phyloP scores from a whole-genome alignment of 1,140 invertebrate genomes.

The Drusus annulatus region DNA sequence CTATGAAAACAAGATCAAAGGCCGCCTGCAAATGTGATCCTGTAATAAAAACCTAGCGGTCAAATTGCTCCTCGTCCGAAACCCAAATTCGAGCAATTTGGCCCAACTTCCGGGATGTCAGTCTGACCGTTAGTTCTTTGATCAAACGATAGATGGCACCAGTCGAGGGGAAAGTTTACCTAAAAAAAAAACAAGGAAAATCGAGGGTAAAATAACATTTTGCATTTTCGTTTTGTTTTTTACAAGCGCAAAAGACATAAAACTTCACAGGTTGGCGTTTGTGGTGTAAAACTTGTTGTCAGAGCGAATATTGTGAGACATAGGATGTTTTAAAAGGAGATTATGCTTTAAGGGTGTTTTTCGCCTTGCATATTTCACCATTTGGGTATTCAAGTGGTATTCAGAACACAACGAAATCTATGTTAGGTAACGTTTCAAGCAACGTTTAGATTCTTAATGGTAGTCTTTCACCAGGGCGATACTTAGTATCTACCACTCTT shows the following conservation, averaged over 20 bases:
- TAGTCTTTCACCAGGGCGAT: no score
- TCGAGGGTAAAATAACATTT: conserved; percentile 2
- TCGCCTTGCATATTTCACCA: no score
- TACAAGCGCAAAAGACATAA: background rate
- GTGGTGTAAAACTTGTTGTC: no score
- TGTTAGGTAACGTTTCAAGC: no score
- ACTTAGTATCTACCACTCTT: no score
- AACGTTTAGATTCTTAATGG: no score
- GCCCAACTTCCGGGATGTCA: background rate
- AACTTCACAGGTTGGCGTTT: no score
- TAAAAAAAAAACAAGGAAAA: conserved; percentile 11
- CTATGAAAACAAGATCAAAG: conserved; percentile 3
- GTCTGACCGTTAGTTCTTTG: conserved; percentile 20
- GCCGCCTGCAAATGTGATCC: background rate
- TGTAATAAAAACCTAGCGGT: conserved; percentile 4
- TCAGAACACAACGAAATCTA: no score
- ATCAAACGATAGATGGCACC: conserved; percentile 7
- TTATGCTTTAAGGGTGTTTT: no score
- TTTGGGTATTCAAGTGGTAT: no score
- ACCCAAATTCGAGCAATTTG: conserved; percentile 17
- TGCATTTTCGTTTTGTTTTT: conserved; percentile 28
- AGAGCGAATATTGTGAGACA: no score
- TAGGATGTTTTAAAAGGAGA: no score
- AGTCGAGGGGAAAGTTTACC: background rate
- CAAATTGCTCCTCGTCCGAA: background rate